These are phyloP conservation scores for Anas platyrhynchos DNA, from an alignment of 2,113 vertebrate genomes.

Conservation along the genomic window DNA sequence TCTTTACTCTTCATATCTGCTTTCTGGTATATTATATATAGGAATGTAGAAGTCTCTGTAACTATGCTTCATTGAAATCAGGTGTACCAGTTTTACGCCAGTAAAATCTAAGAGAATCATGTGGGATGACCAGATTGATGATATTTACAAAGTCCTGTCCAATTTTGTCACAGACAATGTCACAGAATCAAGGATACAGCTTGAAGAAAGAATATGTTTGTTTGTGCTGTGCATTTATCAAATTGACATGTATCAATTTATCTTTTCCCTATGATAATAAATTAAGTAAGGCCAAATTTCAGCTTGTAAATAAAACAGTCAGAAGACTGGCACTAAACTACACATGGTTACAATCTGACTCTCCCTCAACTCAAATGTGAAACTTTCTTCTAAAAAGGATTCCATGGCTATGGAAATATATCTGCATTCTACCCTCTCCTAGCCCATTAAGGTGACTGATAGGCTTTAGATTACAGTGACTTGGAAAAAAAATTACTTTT, in stretches of 20 bases:
- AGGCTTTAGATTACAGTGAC: conserved; percentile 44
- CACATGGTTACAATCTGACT: not conserved
- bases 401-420: not conserved
- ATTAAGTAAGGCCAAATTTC: not conserved
- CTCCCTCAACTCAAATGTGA: not conserved
- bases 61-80: not conserved
- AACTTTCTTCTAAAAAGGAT: conserved; percentile 30
- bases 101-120: not conserved
- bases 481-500: not conserved
- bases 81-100: not conserved
- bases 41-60: not conserved
- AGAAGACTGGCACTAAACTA: not conserved
- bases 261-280: not conserved
- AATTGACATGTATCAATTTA: not conserved
- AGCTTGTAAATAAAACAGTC: not conserved
- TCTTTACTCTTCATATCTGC: not conserved
- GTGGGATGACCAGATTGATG: not conserved
- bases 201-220: not conserved
- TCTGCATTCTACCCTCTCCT: conserved; percentile 15
- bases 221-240: not conserved
- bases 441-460: conserved; percentile 54
- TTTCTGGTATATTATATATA: not conserved
- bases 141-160: not conserved
- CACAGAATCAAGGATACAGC: not conserved
- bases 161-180: not conserved